Evolutionary conservation across 2,888 invertebrate species (phyloP), one percentile per base, ranked within the genome.

Genomic region (Ecliptopera silaceata): DNA sequence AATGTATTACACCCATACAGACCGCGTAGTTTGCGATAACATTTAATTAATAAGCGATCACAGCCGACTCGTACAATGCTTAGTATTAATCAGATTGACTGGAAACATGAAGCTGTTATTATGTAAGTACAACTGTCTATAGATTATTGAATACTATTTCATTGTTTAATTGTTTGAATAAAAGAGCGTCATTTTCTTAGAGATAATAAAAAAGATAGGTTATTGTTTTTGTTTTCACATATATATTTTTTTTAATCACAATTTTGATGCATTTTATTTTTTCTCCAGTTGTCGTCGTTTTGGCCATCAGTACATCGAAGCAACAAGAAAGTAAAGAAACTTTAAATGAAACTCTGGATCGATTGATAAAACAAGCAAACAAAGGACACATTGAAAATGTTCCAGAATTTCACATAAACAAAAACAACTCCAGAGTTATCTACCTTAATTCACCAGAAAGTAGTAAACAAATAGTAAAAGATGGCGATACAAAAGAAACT

Each of bases 21-120:
- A 69, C 61, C 59, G 65, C 68, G 64, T 70, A 70, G 64, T 68
- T 75, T 64, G 68, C 80, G 80, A 82, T 83, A 80, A 72, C 74
- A 71, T 71, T 76, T 78, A 74, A 80, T 81, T 78, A 81, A 76
- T 74, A 71, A 73, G 51, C 68, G 56, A 71, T 68, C 69, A 68
- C 67, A 70, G 71, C 31, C 69, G 63, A 64, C 61, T 63, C 54
- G 58, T 62, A 66, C 68, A 56, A 59, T 53, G 48, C 55, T 66
- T 66, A 75, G 68, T 72, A 48, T 44, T 65, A 66, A 61, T 66
- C 66, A 62, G 65, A 59, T 61, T 58, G 66, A 65, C 66, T 63
- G 56, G 60, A 65, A 71, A 68, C 69, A 80, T 75, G 81, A 68
- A 55, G 56, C 56, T 66, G 15, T 12, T 67, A 59, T 58, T 71